These are phyloP conservation scores for Equus przewalskii DNA, from an alignment of 2,113 vertebrate genomes.

Conservation along the genomic window DNA sequence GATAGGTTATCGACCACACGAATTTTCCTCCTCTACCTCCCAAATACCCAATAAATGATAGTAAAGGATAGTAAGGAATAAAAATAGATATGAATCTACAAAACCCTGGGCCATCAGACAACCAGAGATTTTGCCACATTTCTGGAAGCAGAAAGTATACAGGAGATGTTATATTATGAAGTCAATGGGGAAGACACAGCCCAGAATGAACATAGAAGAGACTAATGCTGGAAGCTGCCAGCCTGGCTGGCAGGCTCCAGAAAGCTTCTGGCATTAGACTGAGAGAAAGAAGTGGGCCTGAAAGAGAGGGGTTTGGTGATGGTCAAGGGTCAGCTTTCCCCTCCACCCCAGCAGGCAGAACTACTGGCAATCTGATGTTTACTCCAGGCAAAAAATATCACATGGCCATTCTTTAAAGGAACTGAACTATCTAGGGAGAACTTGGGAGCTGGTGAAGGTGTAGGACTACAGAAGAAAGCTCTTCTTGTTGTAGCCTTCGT, in stretches of 20 bases:
- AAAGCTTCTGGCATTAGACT: not conserved
- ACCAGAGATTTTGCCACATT: not conserved
- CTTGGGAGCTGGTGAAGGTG: fast-evolving
- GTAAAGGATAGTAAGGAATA: not conserved
- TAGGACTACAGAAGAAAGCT: not conserved
- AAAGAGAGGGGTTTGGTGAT: not conserved
- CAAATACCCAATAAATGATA: not conserved
- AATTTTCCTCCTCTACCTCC: not conserved
- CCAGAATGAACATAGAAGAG: not conserved
- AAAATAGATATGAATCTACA: not conserved
- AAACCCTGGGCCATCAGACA: not conserved
- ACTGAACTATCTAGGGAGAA: not conserved
- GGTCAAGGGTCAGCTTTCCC: not conserved
- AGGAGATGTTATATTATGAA: not conserved
- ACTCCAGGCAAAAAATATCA: not conserved
- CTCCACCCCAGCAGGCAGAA: not conserved
- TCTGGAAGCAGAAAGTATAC: not conserved
- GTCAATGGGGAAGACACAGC: not conserved
- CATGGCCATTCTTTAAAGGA: not conserved
- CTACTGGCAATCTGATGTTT: not conserved
- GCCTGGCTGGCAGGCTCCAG: not conserved
- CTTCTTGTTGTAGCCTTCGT: not conserved
- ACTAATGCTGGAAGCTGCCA: not conserved
- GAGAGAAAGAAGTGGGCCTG: not conserved
- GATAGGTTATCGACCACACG: not conserved